Base-by-base conservation (phyloP, 1,140 invertebrate species). In the Archegozetes longisetosus region DNA sequence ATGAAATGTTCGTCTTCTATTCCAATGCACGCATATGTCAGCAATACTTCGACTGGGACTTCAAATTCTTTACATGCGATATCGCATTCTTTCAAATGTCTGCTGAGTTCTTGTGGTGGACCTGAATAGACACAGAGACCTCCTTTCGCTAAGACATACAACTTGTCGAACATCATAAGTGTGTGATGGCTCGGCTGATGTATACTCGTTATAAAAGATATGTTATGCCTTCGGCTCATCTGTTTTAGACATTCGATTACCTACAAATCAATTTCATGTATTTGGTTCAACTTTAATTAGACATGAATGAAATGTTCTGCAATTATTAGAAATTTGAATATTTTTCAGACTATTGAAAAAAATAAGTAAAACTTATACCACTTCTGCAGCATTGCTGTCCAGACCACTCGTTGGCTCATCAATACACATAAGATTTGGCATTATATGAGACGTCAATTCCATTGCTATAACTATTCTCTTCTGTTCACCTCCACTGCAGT, bases 361-460 rank as follows among this genome's bases (percentile, higher is more conserved):
- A 67, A 25, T 9, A 25, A 6, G 14, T 52, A 25, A 23, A 25
- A 9, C 6, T 25, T n/a, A 6, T 52, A 52, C 50, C 2, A 48
- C 29, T 49, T 25, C 9, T n/a, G 55, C 55, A 23, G 46, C 40
- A 26, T 27, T 58, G 3, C 20, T 24, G 40, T 61, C 59, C 59
- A 61, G 25, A 4, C 59, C 59, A 47, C 24, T 93, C n/a, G 90
- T 95, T 1, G 91, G 89, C 70, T 96, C 91, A 69, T 96, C 91
- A 70, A 94, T 93, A 73, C 93, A 94, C 85, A 96, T 90, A 25
- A 95, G 82, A 51, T 89, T 88, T 17, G 92, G 92, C 75, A 94
- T 95, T 27, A n/a, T 20, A 3, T 22, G 20, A 72, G 91, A 94
- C 55, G 95, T 80, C 54, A 96, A 73, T 73, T 95, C 91, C 57